A percentile compares a stretch with the other conserved stretches of the same genome.
Conservation (phyloP, 2,888 invertebrate genomes). For the Zonitis immaculata region DNA sequence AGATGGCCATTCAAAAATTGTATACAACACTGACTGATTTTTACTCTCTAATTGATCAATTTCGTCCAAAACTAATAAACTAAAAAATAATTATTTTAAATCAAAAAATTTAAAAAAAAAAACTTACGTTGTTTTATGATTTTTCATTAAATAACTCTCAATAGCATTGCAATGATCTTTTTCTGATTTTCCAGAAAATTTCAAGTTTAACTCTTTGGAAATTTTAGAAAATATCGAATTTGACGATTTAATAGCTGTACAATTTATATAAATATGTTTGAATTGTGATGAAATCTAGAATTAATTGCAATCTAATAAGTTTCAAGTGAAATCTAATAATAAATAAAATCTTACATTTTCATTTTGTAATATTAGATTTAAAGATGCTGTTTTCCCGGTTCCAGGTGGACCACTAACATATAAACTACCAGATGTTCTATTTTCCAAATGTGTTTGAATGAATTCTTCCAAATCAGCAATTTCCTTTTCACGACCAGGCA, state of each 20-base stretch:
- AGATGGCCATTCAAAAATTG: conserved; percentile 91
- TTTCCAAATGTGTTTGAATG: conserved; percentile 61
- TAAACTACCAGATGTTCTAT: conserved; percentile 69
- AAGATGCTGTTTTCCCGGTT: conserved; percentile 91
- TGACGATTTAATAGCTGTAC: conserved; percentile 84
- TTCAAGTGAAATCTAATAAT: too few species aligned
- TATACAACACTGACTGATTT: conserved; percentile 81
- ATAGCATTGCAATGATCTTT: conserved; percentile 63
- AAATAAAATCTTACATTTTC: conserved; percentile 1
- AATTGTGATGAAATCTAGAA: conserved; percentile 53
- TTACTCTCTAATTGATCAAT: conserved; percentile 88
- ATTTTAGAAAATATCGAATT: conserved; percentile 75
- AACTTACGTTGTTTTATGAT: conserved; percentile 70
- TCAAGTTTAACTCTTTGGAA: conserved; percentile 64
- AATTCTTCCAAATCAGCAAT: conserved; percentile 64
- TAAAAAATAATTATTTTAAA: conserved; percentile 41
- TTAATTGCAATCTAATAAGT: neutral
- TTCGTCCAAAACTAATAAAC: conserved; percentile 86
- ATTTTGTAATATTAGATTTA: conserved; percentile 67
- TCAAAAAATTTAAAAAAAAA: neutral
- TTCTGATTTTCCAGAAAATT: conserved; percentile 56
- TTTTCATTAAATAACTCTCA: conserved; percentile 62
- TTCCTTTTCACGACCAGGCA: conserved; percentile 80
- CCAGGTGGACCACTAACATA: conserved; percentile 97
- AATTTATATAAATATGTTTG: conserved; percentile 73